Conservation (phyloP, 2,888 invertebrate species). For the Abrostola tripartita region DNA sequence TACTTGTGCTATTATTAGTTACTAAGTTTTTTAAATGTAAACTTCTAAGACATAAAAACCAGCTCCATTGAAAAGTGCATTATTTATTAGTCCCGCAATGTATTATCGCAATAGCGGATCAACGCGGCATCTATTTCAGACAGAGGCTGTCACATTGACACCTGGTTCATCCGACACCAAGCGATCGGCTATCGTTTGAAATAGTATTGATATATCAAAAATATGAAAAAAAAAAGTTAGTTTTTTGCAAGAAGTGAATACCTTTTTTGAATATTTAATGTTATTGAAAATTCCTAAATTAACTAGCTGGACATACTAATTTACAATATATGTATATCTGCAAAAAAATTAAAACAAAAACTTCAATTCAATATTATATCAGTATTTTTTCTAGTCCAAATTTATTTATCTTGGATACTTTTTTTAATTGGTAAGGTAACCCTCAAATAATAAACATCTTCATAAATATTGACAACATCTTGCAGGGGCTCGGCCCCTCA, state of each 20-base stretch:
- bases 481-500: constrained; percentile 54
- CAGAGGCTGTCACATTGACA: constrained; percentile 66
- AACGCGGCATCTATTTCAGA: constrained; percentile 56
- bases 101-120: constrained; percentile 50
- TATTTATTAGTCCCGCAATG: constrained; percentile 50
- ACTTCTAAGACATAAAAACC: not conserved
- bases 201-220: constrained; percentile 33
- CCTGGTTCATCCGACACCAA: constrained; percentile 66
- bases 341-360: not conserved
- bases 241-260: not conserved
- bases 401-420: constrained; percentile 18
- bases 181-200: constrained; percentile 36
- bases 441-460: constrained; percentile 62
- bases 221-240: not conserved
- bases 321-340: too few species aligned
- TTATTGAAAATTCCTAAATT: too few species aligned
- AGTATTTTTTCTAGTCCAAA: not conserved
- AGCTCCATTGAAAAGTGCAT: not conserved
- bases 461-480: constrained; percentile 73
- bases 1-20: not conserved
- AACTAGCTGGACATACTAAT: too few species aligned
- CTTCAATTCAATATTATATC: not conserved
- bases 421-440: constrained; percentile 46
- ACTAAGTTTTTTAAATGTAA: not conserved
- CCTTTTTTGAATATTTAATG: too few species aligned